phyloP scores from a whole-genome alignment of 2,888 invertebrate genomes.

The Parnassius mnemosyne region DNA sequence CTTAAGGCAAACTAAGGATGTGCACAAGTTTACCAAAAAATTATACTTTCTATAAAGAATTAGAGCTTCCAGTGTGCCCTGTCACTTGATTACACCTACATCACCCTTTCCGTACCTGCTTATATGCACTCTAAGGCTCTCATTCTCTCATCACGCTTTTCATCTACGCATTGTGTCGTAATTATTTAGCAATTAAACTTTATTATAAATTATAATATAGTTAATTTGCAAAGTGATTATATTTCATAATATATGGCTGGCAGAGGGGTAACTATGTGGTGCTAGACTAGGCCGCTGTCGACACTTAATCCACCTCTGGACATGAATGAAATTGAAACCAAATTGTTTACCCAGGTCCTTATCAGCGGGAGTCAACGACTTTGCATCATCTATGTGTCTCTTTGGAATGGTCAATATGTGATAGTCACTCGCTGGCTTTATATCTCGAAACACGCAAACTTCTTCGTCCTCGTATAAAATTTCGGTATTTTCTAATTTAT shows the following conservation, averaged over 20 bases:
- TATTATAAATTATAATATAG: not conserved
- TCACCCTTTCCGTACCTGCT: not conserved
- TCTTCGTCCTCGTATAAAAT: slow-evolving; percentile 87
- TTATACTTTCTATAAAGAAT: too few relatives aligned
- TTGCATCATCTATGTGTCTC: slow-evolving; percentile 87
- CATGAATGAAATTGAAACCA: not conserved
- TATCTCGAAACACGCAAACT: slow-evolving; percentile 90
- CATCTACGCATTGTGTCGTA: too few relatives aligned
- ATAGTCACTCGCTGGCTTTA: slow-evolving; percentile 87
- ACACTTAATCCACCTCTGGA: too few relatives aligned
- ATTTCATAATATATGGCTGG: not conserved
- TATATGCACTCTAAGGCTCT: not conserved
- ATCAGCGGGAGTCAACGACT: slow-evolving; percentile 83
- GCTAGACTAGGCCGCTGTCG: too few relatives aligned
- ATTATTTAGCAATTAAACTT: not conserved
- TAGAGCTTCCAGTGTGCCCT: not conserved
- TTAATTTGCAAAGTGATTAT: too few relatives aligned
- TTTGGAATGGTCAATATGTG: slow-evolving; percentile 91
- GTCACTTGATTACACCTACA: not conserved
- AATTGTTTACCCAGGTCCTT: slow-evolving; percentile 82
- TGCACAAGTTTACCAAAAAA: too few relatives aligned
- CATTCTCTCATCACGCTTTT: not conserved
- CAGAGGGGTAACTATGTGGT: too few relatives aligned
- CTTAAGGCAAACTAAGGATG: too few relatives aligned
- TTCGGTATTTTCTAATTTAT: slow-evolving; percentile 80